Conservation (phyloP, 1,140 invertebrate genomes). For the Panonychus citri region DNA sequence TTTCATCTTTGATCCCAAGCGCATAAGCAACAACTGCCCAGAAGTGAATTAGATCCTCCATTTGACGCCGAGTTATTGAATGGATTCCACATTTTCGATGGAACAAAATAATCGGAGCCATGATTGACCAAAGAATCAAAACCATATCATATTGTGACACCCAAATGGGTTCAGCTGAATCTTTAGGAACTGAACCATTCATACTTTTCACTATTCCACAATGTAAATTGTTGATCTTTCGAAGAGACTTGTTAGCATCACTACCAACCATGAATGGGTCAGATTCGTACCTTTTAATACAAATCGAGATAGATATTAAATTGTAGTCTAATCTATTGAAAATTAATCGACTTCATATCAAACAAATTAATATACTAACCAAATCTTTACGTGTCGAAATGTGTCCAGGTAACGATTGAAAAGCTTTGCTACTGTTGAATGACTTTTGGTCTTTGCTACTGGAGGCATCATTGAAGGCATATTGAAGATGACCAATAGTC, state of each 20-base stretch:
- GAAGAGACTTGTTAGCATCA: slow-evolving; percentile 24
- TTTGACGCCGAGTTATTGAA: slow-evolving; percentile 28
- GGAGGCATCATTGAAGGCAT: not conserved
- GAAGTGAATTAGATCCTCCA: slow-evolving; percentile 49
- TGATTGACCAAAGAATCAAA: slow-evolving; percentile 40
- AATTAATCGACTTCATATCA: not conserved
- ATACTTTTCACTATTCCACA: slow-evolving; percentile 19
- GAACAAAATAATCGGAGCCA: slow-evolving; percentile 44
- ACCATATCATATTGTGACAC: slow-evolving; percentile 54
- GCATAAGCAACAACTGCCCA: slow-evolving; percentile 56
- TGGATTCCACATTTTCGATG: slow-evolving; percentile 37
- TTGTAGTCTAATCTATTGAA: no score
- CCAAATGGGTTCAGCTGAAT: slow-evolving; percentile 12
- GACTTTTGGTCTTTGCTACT: not conserved
- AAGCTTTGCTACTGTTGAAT: slow-evolving; percentile 25
- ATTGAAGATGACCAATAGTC: not conserved
- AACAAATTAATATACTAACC: slow-evolving; percentile 22
- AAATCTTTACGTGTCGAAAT: slow-evolving; percentile 40
- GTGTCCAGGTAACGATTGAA: slow-evolving; percentile 52
- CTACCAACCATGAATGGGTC: slow-evolving; percentile 29
- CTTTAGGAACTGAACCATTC: slow-evolving; percentile 20
- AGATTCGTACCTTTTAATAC: slow-evolving; percentile 29
- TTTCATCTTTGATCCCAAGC: slow-evolving; percentile 54
- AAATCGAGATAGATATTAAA: no score
- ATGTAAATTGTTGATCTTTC: slow-evolving; percentile 26